phyloP scores from a whole-genome alignment of 2,113 vertebrate species.

The Centropristis striata region DNA sequence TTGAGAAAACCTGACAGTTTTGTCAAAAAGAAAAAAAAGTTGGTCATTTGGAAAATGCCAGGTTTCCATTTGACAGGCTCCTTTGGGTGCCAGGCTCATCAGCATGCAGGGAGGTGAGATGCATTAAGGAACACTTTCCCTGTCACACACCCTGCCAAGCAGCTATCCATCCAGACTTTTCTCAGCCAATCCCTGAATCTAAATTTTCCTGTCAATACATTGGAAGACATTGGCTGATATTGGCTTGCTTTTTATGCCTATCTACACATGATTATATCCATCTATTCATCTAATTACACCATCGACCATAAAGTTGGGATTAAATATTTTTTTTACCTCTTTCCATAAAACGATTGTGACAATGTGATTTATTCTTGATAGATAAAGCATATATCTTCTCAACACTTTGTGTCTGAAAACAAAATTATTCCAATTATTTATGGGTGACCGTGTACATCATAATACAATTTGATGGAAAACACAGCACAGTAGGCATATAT shows the following conservation, averaged over 20 bases:
- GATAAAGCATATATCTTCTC: too few species aligned
- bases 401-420: too few species aligned
- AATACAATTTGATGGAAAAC: neutral
- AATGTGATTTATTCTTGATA: too few species aligned
- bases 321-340: too few species aligned
- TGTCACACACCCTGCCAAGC: conserved; percentile 3
- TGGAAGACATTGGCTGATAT: neutral
- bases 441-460: too few species aligned
- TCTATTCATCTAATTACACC: neutral
- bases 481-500: neutral
- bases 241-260: neutral
- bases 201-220: conserved; percentile 1
- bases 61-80: neutral
- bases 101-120: conserved; percentile 21
- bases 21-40: neutral
- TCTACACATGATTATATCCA: neutral
- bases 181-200: conserved; percentile 12
- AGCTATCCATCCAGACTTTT: conserved; percentile 15
- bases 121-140: conserved; percentile 7
- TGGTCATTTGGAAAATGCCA: neutral
- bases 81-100: conserved; percentile 28
- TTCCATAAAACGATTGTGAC: too few species aligned
- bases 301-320: too few species aligned
- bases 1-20: neutral
- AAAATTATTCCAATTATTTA: too few species aligned